A percentile compares a stretch with the other conserved stretches of the same genome.
These are phyloP conservation scores for Atlantisia rogersi DNA, from an alignment of 2,113 vertebrate genomes.

Conservation along the genomic window DNA sequence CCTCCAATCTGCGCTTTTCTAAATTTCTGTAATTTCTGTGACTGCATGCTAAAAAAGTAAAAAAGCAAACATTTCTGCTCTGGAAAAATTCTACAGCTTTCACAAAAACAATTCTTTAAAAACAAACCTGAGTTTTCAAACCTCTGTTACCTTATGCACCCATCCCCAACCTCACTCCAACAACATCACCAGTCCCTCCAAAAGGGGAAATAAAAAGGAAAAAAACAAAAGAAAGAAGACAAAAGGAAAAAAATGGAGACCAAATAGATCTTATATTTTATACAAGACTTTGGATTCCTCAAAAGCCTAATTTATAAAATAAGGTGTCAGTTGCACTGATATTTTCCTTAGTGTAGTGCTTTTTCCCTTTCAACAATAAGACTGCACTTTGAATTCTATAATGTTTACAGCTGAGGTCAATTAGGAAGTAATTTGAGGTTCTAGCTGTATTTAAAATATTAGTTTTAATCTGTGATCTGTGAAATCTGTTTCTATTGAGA, in stretches of 20 bases:
- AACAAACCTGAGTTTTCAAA: neutral
- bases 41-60: neutral
- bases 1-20: neutral
- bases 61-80: neutral
- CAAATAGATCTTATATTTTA: neutral
- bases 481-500: neutral
- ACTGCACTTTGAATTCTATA: neutral
- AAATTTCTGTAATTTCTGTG: neutral
- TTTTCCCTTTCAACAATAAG: neutral
- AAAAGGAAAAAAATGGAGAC: neutral
- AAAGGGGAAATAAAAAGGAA: neutral
- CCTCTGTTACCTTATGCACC: neutral
- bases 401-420: neutral
- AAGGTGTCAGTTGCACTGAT: neutral
- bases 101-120: neutral
- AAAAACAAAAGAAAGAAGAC: neutral
- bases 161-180: rapidly evolving
- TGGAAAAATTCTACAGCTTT: neutral
- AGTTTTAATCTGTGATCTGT: neutral
- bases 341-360: neutral
- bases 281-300: neutral
- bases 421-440: neutral
- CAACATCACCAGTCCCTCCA: too few relatives aligned
- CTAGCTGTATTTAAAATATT: neutral
- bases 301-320: neutral